phyloP scores from a whole-genome alignment of 2,888 invertebrate genomes.

The Drosophila hawaiiensis region DNA sequence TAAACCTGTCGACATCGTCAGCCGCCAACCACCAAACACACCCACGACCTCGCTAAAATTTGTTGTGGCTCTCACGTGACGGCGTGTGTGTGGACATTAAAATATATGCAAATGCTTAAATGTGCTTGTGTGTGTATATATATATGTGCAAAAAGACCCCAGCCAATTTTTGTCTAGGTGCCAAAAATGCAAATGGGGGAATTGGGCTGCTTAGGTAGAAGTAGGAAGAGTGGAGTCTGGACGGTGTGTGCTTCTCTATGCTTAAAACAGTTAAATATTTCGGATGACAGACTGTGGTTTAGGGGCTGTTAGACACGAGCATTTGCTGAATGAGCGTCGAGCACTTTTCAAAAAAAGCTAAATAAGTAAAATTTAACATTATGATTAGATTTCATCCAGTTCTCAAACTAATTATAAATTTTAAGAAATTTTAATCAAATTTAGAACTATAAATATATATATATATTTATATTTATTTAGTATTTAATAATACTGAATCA shows the following conservation, averaged over 20 bases:
- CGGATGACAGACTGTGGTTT: slow-evolving; percentile 28
- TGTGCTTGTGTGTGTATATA: slow-evolving; percentile 17
- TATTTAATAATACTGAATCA: background rate
- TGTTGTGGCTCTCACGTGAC: slow-evolving; percentile 41
- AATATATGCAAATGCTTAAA: slow-evolving; percentile 62
- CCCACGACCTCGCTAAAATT: slow-evolving; percentile 27
- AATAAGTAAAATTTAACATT: too few relatives aligned
- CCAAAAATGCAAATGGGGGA: slow-evolving; percentile 50
- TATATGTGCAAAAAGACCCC: slow-evolving; percentile 30
- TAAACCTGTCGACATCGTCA: slow-evolving; percentile 72
- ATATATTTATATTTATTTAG: background rate
- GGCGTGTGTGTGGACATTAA: slow-evolving; percentile 44
- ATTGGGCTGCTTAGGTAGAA: slow-evolving; percentile 25
- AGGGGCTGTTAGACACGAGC: slow-evolving; percentile 8
- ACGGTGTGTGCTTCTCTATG: slow-evolving; percentile 21
- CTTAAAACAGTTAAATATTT: slow-evolving; percentile 43
- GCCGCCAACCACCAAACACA: background rate
- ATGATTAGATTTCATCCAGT: background rate
- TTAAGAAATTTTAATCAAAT: background rate
- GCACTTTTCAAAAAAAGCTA: background rate
- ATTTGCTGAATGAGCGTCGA: background rate
- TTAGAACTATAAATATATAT: background rate
- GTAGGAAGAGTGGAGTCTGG: background rate
- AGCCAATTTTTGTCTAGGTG: slow-evolving; percentile 35
- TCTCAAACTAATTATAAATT: background rate